Percentiles rank a stretch among this genome's conserved stretches.
These are phyloP conservation scores for Oncorhynchus tshawytscha DNA, from an alignment of 2,113 vertebrate species.

Conservation along the genomic window DNA sequence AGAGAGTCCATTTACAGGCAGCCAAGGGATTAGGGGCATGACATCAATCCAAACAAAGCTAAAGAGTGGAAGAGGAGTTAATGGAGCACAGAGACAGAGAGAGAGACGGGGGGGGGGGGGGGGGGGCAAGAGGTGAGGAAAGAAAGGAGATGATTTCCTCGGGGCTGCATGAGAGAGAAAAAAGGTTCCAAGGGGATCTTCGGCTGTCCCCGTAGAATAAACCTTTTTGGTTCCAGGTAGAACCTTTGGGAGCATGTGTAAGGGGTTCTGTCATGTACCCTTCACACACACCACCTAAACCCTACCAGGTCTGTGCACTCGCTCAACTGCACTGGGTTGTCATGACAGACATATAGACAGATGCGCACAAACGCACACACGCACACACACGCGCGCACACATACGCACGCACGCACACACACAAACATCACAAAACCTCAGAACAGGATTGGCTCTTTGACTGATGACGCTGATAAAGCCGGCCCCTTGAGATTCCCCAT, in stretches of 20 bases:
- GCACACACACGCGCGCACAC: not conserved
- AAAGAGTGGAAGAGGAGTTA: slow-evolving; percentile 59
- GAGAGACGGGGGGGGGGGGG: not conserved
- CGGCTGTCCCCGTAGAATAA: too few species aligned
- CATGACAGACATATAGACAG: too few species aligned
- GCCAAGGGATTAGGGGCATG: slow-evolving; percentile 39
- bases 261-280: not conserved
- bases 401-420: not conserved
- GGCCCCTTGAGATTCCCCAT: slow-evolving; percentile 30
- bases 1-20: slow-evolving; percentile 6
- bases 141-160: not conserved
- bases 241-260: too few species aligned
- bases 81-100: slow-evolving; percentile 50
- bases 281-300: too few species aligned
- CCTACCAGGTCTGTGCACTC: too few species aligned
- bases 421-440: not conserved
- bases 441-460: slow-evolving; percentile 28
- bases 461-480: slow-evolving; percentile 39
- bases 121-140: not conserved
- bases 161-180: too few species aligned
- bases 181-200: too few species aligned
- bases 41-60: slow-evolving; percentile 69
- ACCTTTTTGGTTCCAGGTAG: too few species aligned
- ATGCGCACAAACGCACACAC: too few species aligned
- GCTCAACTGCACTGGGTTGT: too few species aligned